Evolutionary conservation across 2,888 invertebrate genomes (phyloP), one percentile per base, ranked within the genome.

Genomic region (Cephalotes varians): DNA sequence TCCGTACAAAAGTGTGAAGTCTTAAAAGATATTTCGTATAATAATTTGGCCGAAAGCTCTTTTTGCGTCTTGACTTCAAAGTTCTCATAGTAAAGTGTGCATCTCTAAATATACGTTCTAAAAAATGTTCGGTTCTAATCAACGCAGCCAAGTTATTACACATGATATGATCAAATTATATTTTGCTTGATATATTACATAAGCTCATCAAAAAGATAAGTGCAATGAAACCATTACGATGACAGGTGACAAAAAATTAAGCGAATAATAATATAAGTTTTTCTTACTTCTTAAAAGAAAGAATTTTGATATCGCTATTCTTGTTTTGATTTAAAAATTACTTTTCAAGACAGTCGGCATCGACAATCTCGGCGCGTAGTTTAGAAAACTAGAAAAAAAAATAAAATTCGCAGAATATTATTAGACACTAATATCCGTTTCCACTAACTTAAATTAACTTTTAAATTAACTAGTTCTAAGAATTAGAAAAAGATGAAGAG

Each of bases 21-120:
- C n/a, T 18, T 44, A 51, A 49, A 80, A 58, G 58, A 40, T 58
- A 21, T 60, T 83, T 73, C 60, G 60, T 83, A n/a, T n/a, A n/a
- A n/a, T n/a, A 83, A 83, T 83, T 83, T 81, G 25, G n/a, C 65
- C 65, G 18, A 81, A 81, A 83, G 60, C 51, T 51, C 72, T 65
- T 28, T 82, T 72, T 56, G 12, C 2, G 15, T 69, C 58, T 79
- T 25, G 18, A 60, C 49, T 69, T 69, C 25, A 79, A 40, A 82
- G 44, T 69, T 18, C 58, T 34, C 37, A 40, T 51, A n/a, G n/a
- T n/a, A 31, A 34, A 69, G 31, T 37, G 31, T 40, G 25, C 37
- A 51, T 25, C 2, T 49, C 15, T 60, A 62, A 44, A 73, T 73
- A 10, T 15, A n/a, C 64, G 25, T 51, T n/a, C n/a, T n/a, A n/a